Percentiles rank a stretch among this genome's conserved stretches.
Evolutionary conservation across 2,888 invertebrate species (phyloP).

Genomic region (Pemphredon lugubris): DNA sequence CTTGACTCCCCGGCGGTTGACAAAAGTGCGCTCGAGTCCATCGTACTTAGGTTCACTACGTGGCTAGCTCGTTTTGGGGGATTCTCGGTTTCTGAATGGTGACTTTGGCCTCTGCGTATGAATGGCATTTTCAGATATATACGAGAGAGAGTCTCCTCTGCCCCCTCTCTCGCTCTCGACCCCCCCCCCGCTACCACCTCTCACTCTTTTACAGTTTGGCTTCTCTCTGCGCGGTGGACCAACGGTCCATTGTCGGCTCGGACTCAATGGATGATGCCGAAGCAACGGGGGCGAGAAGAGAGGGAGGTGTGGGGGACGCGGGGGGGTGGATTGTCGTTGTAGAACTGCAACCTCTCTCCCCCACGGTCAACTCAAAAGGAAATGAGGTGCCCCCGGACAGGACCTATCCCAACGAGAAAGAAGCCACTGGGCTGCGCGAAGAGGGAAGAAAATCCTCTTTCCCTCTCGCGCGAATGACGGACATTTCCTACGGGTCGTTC

Average conservation of each 20-base stretch:
- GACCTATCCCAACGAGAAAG: constrained; percentile 68
- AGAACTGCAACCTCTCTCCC: constrained; percentile 46
- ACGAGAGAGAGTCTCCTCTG: constrained; percentile 16
- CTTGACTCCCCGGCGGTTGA: constrained; percentile 37
- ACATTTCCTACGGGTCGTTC: constrained; percentile 47
- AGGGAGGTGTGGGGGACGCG: constrained; percentile 14
- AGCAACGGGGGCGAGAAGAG: constrained; percentile 39
- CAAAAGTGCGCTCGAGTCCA: constrained; percentile 49
- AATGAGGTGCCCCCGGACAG: constrained; percentile 68
- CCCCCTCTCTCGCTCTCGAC: constrained; percentile 8
- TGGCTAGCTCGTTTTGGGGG: constrained; percentile 55
- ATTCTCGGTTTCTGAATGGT: constrained; percentile 65
- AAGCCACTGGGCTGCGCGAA: constrained; percentile 58
- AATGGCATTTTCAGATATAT: constrained; percentile 65
- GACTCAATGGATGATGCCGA: constrained; percentile 64
- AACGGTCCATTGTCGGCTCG: constrained; percentile 66
- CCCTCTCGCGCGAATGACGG: constrained; percentile 40
- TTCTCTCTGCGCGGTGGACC: constrained; percentile 61
- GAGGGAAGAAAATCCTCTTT: constrained; percentile 54
- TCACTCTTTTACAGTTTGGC: constrained; percentile 48
- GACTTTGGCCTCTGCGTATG: constrained; percentile 62
- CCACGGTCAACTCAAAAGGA: constrained; percentile 63
- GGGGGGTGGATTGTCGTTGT: constrained; percentile 55
- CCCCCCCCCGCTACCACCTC: constrained; percentile 5
- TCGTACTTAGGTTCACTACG: constrained; percentile 44